phyloP scores from a whole-genome alignment of 2,888 invertebrate species.

The Eupithecia tripunctaria region DNA sequence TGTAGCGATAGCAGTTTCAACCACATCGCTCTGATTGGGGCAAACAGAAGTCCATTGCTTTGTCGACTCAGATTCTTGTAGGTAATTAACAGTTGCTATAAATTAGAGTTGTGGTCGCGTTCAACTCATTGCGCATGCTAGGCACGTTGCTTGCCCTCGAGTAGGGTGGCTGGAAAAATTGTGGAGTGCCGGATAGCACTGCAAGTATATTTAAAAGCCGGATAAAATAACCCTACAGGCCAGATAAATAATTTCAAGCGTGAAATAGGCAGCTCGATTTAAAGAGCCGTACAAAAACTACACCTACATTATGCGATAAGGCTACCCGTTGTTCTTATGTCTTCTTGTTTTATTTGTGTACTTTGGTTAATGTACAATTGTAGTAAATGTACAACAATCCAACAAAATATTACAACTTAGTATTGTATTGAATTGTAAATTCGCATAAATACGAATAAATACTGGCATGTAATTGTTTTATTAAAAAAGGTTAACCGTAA shows the following conservation, averaged over 20 bases:
- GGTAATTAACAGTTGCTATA: constrained; percentile 78
- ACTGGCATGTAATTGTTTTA: too few relatives aligned
- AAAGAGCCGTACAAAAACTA: not conserved
- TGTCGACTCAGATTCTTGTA: constrained; percentile 74
- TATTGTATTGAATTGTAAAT: not conserved
- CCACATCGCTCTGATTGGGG: constrained; percentile 53
- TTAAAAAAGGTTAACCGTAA: too few relatives aligned
- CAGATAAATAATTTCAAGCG: not conserved
- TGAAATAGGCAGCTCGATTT: not conserved
- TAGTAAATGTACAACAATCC: too few relatives aligned
- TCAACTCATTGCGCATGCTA: constrained; percentile 71
- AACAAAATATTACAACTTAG: too few relatives aligned
- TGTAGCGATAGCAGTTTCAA: constrained; percentile 26
- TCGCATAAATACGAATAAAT: not conserved
- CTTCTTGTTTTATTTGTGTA: too few relatives aligned
- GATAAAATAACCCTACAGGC: not conserved
- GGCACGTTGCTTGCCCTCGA: constrained; percentile 53
- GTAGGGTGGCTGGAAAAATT: constrained; percentile 45
- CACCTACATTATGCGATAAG: not conserved
- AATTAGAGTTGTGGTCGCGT: constrained; percentile 62
- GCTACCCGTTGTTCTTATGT: too few relatives aligned
- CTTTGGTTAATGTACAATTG: too few relatives aligned
- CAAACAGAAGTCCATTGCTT: constrained; percentile 56
- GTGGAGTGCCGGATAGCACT: constrained; percentile 1
- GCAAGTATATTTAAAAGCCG: constrained; percentile 11